Conservation (phyloP, 1,140 invertebrate genomes). For the Drosophila cardini region DNA sequence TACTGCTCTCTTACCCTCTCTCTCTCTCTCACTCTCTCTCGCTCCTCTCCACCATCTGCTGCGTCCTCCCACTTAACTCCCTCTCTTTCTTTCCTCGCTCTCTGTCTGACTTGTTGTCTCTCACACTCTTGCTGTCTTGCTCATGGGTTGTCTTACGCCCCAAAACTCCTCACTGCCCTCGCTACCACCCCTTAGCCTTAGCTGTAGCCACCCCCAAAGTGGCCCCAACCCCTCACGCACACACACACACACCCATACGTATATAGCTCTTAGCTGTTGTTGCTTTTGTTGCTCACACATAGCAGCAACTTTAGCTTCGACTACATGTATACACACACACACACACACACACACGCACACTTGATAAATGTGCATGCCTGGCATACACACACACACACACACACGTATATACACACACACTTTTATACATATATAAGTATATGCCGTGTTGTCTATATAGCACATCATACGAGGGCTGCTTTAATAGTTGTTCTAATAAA, state of each 20-base stretch:
- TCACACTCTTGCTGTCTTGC: constrained; percentile 16
- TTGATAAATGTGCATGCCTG: constrained; percentile 50
- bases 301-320: constrained; percentile 60
- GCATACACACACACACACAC: constrained; percentile 28
- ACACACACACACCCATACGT: constrained; percentile 18
- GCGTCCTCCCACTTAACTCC: background rate
- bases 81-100: constrained; percentile 1
- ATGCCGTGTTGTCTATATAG: constrained; percentile 45
- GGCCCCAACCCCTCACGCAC: constrained; percentile 23
- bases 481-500: background rate
- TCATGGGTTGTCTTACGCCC: constrained; percentile 62
- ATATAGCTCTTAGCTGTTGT: constrained; percentile 22
- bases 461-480: constrained; percentile 42
- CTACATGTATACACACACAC: constrained; percentile 52
- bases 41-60: background rate
- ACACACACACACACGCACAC: constrained; percentile 47
- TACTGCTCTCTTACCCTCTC: constrained; percentile 50
- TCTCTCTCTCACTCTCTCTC: background rate
- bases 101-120: constrained; percentile 12
- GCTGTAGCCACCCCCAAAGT: constrained; percentile 39
- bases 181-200: background rate
- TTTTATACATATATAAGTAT: constrained; percentile 34
- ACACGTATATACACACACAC: constrained; percentile 21
- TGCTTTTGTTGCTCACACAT: constrained; percentile 35
- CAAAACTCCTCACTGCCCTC: constrained; percentile 23